A percentile compares a stretch with the other conserved stretches of the same genome.
Evolutionary conservation across 2,888 invertebrate genomes (phyloP).

Genomic region (Operophtera brumata): DNA sequence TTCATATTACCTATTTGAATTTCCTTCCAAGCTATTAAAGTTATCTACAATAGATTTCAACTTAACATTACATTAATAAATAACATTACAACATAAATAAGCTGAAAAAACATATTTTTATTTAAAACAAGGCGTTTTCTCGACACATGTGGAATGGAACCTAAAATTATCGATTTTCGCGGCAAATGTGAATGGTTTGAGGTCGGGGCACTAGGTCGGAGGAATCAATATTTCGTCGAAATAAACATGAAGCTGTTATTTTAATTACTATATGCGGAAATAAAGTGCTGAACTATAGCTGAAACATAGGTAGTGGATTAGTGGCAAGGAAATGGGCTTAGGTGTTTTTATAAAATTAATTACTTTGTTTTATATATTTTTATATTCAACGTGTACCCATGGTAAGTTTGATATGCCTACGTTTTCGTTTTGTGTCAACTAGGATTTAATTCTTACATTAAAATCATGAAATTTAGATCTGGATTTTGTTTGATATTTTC

Average conservation of each 20-base stretch:
- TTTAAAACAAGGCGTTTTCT: slow-evolving; percentile 14
- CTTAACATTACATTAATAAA: too few relatives aligned
- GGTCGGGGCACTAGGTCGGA: slow-evolving; percentile 18
- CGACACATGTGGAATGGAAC: slow-evolving; percentile 38
- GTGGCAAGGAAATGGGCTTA: slow-evolving; percentile 16
- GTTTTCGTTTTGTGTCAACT: not conserved
- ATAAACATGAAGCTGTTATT: slow-evolving; percentile 18
- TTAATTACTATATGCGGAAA: slow-evolving; percentile 14
- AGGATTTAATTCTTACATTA: too few relatives aligned
- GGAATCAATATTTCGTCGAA: slow-evolving; percentile 26
- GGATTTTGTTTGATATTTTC: too few relatives aligned
- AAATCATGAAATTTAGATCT: too few relatives aligned
- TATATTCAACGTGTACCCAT: slow-evolving; percentile 8
- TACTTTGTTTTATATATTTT: slow-evolving; percentile 15
- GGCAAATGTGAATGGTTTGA: slow-evolving; percentile 42
- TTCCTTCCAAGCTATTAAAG: too few relatives aligned
- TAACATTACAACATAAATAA: not conserved
- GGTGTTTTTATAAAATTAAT: slow-evolving; percentile 20
- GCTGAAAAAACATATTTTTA: not conserved
- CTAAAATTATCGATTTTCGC: slow-evolving; percentile 51
- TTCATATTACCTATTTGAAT: too few relatives aligned
- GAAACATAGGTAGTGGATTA: slow-evolving; percentile 2
- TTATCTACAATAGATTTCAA: too few relatives aligned
- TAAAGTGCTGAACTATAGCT: not conserved
- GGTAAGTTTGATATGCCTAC: slow-evolving; percentile 11